Evolutionary conservation across 2,888 invertebrate species (phyloP).

Genomic region (Pseudanteris insignis): DNA sequence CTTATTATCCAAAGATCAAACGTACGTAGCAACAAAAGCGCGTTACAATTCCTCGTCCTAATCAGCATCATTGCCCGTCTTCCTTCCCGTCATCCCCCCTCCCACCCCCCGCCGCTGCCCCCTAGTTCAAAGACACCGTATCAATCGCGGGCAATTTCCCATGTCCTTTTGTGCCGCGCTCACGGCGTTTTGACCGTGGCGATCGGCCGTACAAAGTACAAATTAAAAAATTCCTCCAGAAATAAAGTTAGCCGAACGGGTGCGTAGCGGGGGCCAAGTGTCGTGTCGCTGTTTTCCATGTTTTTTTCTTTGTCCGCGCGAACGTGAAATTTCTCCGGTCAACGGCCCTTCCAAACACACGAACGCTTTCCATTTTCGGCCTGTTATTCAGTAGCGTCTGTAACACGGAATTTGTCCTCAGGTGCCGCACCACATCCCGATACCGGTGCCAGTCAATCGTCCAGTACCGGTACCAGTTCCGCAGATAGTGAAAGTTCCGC

Average conservation of each 20-base stretch:
- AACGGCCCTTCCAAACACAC: not conserved
- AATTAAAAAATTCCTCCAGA: constrained; percentile 35
- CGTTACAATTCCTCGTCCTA: no score
- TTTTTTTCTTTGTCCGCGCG: no score
- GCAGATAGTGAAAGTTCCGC: constrained; percentile 64
- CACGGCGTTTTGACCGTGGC: constrained; percentile 17
- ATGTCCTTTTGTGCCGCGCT: not conserved
- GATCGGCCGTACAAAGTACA: constrained; percentile 20
- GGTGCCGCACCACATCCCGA: constrained; percentile 63
- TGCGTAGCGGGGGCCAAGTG: constrained; percentile 10
- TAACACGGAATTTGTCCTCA: constrained; percentile 39
- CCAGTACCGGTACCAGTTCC: constrained; percentile 62
- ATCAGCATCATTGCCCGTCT: no score
- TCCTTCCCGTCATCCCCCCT: no score
- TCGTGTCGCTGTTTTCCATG: constrained; percentile 9
- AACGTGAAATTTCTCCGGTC: constrained; percentile 21
- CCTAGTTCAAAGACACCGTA: constrained; percentile 9
- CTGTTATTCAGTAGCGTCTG: constrained; percentile 9
- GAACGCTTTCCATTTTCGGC: constrained; percentile 21
- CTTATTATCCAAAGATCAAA: no score
- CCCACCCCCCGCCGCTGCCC: no score
- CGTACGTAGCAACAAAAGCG: no score
- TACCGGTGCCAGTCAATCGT: constrained; percentile 63
- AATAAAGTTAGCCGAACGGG: constrained; percentile 17
- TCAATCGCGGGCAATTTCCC: constrained; percentile 10